A percentile compares a stretch with the other conserved stretches of the same genome.
These are phyloP conservation scores for Larimichthys crocea DNA, from an alignment of 2,113 vertebrate genomes.

Conservation along the genomic window DNA sequence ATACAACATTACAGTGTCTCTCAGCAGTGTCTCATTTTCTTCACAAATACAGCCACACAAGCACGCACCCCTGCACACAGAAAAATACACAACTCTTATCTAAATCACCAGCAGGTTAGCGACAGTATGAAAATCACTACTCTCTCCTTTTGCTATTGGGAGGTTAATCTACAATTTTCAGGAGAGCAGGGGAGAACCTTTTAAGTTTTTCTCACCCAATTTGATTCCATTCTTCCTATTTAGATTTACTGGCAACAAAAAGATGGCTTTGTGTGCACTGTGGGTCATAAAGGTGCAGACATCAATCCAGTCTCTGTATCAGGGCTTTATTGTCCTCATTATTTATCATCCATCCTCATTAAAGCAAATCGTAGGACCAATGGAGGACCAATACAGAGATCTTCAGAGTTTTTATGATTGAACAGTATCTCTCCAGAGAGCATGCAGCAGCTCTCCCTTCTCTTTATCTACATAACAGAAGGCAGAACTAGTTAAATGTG, in stretches of 20 bases:
- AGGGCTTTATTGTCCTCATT: background rate
- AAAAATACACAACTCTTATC: background rate
- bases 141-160: background rate
- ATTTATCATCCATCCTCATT: background rate
- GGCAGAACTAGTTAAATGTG: background rate
- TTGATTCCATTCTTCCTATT: background rate
- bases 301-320: background rate
- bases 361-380: background rate
- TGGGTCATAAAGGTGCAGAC: background rate
- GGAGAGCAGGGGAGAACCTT: background rate
- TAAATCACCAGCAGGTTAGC: constrained; percentile 2
- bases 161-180: background rate
- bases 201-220: background rate
- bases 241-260: background rate
- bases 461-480: background rate
- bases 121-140: background rate
- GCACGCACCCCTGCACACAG: background rate
- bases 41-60: constrained; percentile 13
- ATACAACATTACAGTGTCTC: constrained; percentile 24
- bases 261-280: background rate
- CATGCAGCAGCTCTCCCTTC: background rate
- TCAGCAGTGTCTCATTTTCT: constrained; percentile 11
- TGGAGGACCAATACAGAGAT: background rate
- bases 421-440: background rate
- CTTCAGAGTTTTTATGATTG: background rate